Conservation (phyloP, 2,888 invertebrate species). For the Macrosoma leucophasiata region DNA sequence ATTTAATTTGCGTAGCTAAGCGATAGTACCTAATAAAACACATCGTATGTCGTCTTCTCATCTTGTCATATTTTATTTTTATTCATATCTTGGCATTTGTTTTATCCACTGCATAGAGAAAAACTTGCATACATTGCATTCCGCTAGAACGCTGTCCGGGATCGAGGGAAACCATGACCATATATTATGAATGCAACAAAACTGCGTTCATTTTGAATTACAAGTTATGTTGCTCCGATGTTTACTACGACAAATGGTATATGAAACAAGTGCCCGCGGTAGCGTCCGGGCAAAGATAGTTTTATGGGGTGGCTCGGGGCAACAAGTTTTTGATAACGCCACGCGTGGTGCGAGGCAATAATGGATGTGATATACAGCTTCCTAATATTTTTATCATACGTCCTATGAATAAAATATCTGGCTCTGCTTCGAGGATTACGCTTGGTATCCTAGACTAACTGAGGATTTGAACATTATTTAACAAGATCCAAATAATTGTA, state of each 20-base stretch:
- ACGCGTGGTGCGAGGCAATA: conserved; percentile 61
- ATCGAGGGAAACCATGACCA: too few species aligned
- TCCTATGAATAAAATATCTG: conserved; percentile 71
- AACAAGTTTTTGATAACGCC: conserved; percentile 71
- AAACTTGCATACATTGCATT: too few species aligned
- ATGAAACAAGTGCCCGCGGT: conserved; percentile 54
- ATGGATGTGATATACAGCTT: conserved; percentile 69
- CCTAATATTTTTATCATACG: conserved; percentile 68
- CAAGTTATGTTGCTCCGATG: conserved; percentile 47
- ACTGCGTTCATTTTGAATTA: conserved; percentile 49
- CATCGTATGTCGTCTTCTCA: too few species aligned
- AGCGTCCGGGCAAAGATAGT: conserved; percentile 47
- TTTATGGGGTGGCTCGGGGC: conserved; percentile 47
- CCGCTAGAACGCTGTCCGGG: too few species aligned
- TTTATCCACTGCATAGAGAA: too few species aligned
- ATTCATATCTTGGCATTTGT: too few species aligned
- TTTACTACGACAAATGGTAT: conserved; percentile 51
- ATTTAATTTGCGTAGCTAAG: too few species aligned
- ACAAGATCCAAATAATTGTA: too few species aligned
- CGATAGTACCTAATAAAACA: too few species aligned
- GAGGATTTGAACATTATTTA: too few species aligned
- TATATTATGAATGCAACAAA: conserved; percentile 41
- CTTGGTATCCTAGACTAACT: too few species aligned
- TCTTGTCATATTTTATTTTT: too few species aligned
- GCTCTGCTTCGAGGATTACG: conserved; percentile 59